Conservation (phyloP, 30 jellyfish, hydroid and myxozoan genomes). For the Chrysaora quinquecirrha region DNA sequence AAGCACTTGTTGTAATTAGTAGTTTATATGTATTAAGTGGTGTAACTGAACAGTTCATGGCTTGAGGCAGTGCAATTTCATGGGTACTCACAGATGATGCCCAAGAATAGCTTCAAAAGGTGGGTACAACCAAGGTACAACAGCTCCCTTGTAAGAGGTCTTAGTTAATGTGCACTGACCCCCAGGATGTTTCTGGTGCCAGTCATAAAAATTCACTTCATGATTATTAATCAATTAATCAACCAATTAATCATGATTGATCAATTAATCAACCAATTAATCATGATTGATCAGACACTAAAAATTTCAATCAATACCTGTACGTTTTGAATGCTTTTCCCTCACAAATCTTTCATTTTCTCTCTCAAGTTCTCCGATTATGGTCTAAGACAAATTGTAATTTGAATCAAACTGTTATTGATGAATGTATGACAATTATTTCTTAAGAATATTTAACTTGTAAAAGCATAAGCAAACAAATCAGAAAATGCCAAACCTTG, state of each 20-base stretch:
- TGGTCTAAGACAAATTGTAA: conserved; percentile 55
- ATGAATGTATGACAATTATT: not conserved
- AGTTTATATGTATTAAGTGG: not conserved
- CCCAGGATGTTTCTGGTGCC: too few species aligned
- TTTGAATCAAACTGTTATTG: not conserved
- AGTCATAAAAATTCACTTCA: too few species aligned
- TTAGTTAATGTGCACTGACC: not conserved
- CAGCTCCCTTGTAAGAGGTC: not conserved
- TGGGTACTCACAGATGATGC: too few species aligned
- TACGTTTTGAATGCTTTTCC: conserved; percentile 75
- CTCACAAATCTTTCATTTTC: conserved; percentile 92
- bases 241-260: too few species aligned
- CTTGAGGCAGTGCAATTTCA: not conserved
- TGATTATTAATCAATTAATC: too few species aligned
- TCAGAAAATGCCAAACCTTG: conserved; percentile 39
- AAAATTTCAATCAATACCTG: too few species aligned
- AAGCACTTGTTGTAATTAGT: not conserved
- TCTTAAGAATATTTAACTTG: not conserved
- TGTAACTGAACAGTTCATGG: not conserved
- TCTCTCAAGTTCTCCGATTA: conserved; percentile 91
- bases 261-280: too few species aligned
- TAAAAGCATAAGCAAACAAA: not conserved
- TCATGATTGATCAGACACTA: too few species aligned
- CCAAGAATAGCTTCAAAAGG: not conserved
- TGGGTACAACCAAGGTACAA: too few species aligned